These are phyloP conservation scores for Nestor notabilis DNA, from an alignment of 2,113 vertebrate genomes.

Conservation along the genomic window DNA sequence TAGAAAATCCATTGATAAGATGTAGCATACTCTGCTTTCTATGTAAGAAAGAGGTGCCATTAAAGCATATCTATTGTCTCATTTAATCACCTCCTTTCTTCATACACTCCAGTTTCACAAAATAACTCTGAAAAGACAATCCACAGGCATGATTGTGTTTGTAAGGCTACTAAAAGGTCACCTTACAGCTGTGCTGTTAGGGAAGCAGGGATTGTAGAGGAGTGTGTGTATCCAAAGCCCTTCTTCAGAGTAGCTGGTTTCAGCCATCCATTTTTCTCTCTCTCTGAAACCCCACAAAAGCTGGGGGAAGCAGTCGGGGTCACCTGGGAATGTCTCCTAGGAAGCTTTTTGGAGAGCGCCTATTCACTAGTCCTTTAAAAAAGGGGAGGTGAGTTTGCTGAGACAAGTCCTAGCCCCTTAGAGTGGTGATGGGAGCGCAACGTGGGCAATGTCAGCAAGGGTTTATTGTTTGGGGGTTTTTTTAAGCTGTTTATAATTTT, in stretches of 20 bases:
- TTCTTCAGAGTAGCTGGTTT: background rate
- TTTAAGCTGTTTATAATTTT: background rate
- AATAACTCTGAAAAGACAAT: slow-evolving; percentile 56
- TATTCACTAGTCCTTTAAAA: background rate
- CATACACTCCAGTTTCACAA: background rate
- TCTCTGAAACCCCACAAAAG: slow-evolving; percentile 22
- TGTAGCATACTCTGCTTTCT: background rate
- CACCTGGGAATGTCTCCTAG: background rate
- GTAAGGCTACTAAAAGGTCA: slow-evolving; percentile 37
- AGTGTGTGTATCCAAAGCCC: background rate
- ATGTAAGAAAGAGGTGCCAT: background rate
- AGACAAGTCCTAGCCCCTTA: background rate
- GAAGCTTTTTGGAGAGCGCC: background rate
- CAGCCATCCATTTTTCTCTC: background rate
- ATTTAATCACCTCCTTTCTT: slow-evolving; percentile 49
- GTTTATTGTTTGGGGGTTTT: background rate
- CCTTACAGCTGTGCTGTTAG: slow-evolving; percentile 46
- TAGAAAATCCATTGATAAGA: slow-evolving; percentile 53
- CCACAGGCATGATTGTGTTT: slow-evolving; percentile 30
- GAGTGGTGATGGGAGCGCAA: background rate
- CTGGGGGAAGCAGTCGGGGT: background rate
- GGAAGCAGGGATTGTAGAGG: background rate
- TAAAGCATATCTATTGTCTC: slow-evolving; percentile 47
- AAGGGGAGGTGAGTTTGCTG: background rate
- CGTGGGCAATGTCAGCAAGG: background rate